phyloP scores from a whole-genome alignment of 2,888 invertebrate genomes.

The Stenodera caucasica region DNA sequence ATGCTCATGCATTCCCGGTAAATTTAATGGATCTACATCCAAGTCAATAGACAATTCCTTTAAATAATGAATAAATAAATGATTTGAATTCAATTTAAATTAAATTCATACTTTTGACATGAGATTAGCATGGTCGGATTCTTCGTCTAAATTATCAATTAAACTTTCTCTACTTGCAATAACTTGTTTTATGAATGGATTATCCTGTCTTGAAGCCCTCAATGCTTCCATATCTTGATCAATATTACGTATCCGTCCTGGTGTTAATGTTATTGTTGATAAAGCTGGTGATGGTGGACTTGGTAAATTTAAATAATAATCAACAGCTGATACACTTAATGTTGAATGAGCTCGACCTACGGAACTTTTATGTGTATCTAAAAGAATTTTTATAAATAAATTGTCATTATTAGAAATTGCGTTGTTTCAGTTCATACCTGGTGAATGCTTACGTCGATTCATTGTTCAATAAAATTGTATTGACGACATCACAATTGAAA shows the following conservation, averaged over 20 bases:
- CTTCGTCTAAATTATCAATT: conserved; percentile 73
- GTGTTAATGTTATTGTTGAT: conserved; percentile 70
- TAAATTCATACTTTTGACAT: conserved; percentile 69
- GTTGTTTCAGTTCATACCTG: conserved; percentile 8
- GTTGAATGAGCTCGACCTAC: conserved; percentile 53
- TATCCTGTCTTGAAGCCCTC: conserved; percentile 78
- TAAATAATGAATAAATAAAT: not conserved
- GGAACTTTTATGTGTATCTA: conserved; percentile 35
- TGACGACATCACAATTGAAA: conserved; percentile 7
- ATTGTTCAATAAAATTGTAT: conserved; percentile 9
- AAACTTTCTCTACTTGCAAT: conserved; percentile 79
- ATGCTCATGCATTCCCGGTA: conserved; percentile 80
- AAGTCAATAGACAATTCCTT: conserved; percentile 58
- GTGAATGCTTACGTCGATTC: conserved; percentile 17
- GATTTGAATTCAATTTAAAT: conserved; percentile 39
- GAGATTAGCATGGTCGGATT: conserved; percentile 74
- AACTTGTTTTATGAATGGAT: conserved; percentile 78
- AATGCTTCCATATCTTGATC: conserved; percentile 85
- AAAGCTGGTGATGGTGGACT: conserved; percentile 60
- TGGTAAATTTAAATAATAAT: conserved; percentile 52
- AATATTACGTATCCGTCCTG: conserved; percentile 74
- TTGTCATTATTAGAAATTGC: not conserved
- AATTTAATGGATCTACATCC: conserved; percentile 71
- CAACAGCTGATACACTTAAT: conserved; percentile 52
- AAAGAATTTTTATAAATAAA: not conserved